Base-by-base conservation (phyloP, 2,888 invertebrate genomes). In the Patella pellucida region DNA sequence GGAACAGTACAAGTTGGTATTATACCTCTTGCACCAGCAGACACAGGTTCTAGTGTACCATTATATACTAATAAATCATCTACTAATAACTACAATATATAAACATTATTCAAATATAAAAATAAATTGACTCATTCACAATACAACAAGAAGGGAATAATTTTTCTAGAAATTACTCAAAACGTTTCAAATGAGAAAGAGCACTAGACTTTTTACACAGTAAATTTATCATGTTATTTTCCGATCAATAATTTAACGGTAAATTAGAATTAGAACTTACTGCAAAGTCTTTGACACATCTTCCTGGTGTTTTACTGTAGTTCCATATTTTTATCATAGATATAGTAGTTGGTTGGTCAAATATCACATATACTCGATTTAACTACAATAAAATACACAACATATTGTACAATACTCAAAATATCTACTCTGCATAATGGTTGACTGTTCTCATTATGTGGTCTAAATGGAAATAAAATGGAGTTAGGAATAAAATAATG, bases 231-330 rank as follows among this genome's bases (percentile, higher is more conserved):
- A 41, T 41, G 41, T 41, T 41, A 41, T 41, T 41, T 41, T 41
- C 7, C 9, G 7, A n/a, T 31, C 16, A 52, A 23, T 72, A 27
- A 62, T n/a, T 23, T 69, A 27, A 9, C 7, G 0, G 7, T n/a
- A 31, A n/a, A 12, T n/a, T n/a, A 41, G n/a, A 70, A 12, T 16
- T 9, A 16, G n/a, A 27, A 92, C 93, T 93, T 91, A 96, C 96
- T 80, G 94, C 95, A 91, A 96, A 95, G 91, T 96, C 96, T 89
- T 95, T 95, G 41, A 95, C 95, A 12, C 95, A 96, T 86, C 96
- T 92, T 7, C 91, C 92, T 0, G 95, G 93, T 0, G 95, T 95
- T 91, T 96, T 96, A 52, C 94, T 94, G 88, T 96, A 96, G 91
- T 96, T 96, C 95, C 95, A 96, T 81, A 96, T 91, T 88, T 94